Evolutionary conservation across 2,113 vertebrate species (phyloP).

Genomic region (Panurus biarmicus): DNA sequence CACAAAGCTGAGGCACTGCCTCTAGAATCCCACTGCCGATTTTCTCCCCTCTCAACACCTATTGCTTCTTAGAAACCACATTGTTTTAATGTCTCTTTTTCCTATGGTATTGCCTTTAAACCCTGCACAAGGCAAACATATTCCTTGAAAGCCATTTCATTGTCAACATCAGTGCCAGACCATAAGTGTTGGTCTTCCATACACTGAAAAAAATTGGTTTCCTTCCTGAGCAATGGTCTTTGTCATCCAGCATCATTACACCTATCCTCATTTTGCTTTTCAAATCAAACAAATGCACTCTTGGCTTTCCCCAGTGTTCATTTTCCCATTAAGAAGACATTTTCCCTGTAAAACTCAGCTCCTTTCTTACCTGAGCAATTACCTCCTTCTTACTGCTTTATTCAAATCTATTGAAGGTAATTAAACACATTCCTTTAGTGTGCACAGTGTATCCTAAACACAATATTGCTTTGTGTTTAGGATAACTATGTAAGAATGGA

Average conservation of each 20-base stretch:
- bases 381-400: background rate
- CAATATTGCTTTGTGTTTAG: background rate
- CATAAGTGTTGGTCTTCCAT: background rate
- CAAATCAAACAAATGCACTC: background rate
- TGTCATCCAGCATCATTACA: background rate
- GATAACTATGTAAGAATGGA: background rate
- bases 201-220: background rate
- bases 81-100: background rate
- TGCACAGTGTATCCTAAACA: background rate
- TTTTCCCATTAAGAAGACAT: background rate
- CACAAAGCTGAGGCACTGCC: background rate
- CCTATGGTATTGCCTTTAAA: background rate
- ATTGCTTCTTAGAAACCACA: background rate
- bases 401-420: background rate
- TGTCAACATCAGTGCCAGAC: background rate
- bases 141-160: background rate
- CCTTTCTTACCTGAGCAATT: background rate
- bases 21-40: background rate
- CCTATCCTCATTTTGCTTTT: background rate
- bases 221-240: background rate
- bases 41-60: background rate
- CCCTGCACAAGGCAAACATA: background rate
- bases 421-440: background rate
- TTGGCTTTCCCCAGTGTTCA: background rate
- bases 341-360: background rate